Percentiles rank a stretch among this genome's conserved stretches.
Conservation (phyloP, 1,140 invertebrate species). For the Atta colombica region DNA sequence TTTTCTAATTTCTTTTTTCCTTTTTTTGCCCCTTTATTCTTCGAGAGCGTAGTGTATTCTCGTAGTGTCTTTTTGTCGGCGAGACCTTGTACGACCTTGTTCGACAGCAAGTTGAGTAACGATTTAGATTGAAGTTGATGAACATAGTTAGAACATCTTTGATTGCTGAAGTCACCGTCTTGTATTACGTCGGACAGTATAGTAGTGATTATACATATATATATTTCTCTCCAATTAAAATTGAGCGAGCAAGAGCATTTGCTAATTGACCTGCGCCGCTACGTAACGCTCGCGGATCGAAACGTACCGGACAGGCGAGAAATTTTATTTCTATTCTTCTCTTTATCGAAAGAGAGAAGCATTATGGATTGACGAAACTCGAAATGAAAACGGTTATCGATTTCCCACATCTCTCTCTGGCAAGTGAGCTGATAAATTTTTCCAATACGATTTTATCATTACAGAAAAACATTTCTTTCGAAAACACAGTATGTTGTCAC, state of each 20-base stretch:
- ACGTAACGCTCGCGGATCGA: constrained; percentile 28
- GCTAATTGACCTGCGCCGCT: constrained; percentile 39
- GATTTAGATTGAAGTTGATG: constrained; percentile 66
- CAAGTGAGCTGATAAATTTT: constrained; percentile 39
- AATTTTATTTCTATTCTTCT: background rate
- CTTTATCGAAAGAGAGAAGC: constrained; percentile 9
- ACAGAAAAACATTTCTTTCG: background rate
- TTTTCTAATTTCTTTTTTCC: constrained; percentile 23
- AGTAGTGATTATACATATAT: constrained; percentile 49
- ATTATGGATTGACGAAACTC: constrained; percentile 25
- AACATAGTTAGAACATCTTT: constrained; percentile 67
- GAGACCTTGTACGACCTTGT: constrained; percentile 49
- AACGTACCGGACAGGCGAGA: constrained; percentile 13
- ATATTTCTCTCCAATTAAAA: constrained; percentile 48
- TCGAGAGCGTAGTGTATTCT: constrained; percentile 76
- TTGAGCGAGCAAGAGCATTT: constrained; percentile 37
- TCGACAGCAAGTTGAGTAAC: constrained; percentile 64
- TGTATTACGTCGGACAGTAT: constrained; percentile 26
- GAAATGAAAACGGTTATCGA: constrained; percentile 50
- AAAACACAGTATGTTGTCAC: background rate
- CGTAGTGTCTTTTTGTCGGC: constrained; percentile 74
- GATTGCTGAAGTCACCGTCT: constrained; percentile 60
- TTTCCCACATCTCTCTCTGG: constrained; percentile 20
- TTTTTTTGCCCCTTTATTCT: constrained; percentile 26
- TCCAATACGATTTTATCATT: constrained; percentile 19